phyloP scores from a whole-genome alignment of 2,797 vertebrate species.

The Oreochromis mossambicus region DNA sequence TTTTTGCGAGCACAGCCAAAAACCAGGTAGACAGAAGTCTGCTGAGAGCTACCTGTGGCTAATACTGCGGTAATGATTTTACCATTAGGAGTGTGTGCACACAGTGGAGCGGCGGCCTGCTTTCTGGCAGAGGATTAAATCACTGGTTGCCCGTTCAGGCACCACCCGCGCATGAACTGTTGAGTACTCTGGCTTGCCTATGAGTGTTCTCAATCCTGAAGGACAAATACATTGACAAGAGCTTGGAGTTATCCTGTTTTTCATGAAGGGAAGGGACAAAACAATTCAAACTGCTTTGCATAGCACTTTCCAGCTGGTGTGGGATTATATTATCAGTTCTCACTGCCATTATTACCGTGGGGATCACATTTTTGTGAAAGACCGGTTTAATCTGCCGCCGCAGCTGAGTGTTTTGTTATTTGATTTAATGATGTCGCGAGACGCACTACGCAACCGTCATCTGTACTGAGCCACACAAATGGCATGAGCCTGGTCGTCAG shows the following conservation, averaged over 20 bases:
- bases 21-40: constrained; percentile 26
- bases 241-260: neutral
- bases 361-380: neutral
- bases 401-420: neutral
- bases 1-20: constrained; percentile 6
- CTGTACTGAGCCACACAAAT: neutral
- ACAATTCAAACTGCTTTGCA: neutral
- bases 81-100: constrained; percentile 8
- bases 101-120: neutral
- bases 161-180: neutral
- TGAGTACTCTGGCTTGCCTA: neutral
- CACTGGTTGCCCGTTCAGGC: neutral
- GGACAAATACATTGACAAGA: neutral
- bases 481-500: neutral
- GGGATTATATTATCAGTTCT: neutral
- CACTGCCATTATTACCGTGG: neutral
- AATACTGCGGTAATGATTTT: constrained; percentile 15
- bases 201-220: neutral
- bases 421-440: neutral
- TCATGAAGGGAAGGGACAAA: neutral
- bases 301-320: neutral
- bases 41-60: neutral
- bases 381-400: neutral
- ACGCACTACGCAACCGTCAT: fast-evolving
- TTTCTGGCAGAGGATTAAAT: constrained; percentile 7